Base-by-base conservation (phyloP, 2,797 vertebrate species). In the Coreius guichenoti region DNA sequence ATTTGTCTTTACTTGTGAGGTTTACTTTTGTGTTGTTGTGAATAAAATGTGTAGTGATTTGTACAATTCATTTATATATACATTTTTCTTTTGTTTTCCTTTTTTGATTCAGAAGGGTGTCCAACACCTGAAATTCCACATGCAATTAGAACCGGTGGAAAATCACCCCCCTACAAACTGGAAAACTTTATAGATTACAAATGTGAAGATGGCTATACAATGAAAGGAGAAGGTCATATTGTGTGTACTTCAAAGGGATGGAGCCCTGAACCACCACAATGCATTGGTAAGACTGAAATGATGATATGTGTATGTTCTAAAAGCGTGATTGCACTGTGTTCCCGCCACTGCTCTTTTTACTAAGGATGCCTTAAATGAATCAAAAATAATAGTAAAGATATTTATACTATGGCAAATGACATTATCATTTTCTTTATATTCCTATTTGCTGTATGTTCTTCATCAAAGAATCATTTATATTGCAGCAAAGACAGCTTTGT, bases 241-340 rank as follows among this genome's bases (percentile, higher is more conserved):
- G 12, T 5, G 16, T 91, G 90, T 80, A 29, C 19, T 1, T 23
- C 5, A 75, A 61, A 68, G 3, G 78, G 74, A 77, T 91, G 90
- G 90, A 1, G 4, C 1, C 83, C 85, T n/a, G 1, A 49, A 43
- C 21, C 67, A 70, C 86, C 88, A 29, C 0, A 1, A 1, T 90
- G 90, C 72, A 26, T 3, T 47, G 58, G 86, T 90, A 88, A 88
- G 81, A 74, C 8, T 72, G 5, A 12, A 58, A 58, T 58, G 11
- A 72, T 26, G 45, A 14, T 47, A 14, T 47, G 45, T 14, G 47
- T 49, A 47, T 47, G 1, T 47, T 47, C 45, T 47, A 47, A 47
- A 47, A 1, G 45, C 1, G 0, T 47, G 12, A 47, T 47, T 47
- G 45, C 45, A 47, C 45, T 14, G 45, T 14, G 45, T 47, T 47